Base-by-base conservation (phyloP, 1,140 invertebrate species). In the Drosophila repletoides region DNA sequence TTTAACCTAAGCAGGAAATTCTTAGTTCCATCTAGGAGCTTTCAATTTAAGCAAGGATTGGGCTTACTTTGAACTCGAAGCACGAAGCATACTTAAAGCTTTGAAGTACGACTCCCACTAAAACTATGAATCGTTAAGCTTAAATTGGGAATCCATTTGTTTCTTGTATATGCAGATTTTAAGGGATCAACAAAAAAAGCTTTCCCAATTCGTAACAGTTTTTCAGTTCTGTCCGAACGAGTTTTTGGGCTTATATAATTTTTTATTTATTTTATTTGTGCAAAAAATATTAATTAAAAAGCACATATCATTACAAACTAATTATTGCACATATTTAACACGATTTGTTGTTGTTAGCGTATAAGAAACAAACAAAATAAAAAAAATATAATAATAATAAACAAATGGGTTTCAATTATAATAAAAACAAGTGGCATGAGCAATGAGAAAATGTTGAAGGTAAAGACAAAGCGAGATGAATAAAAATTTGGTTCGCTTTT, bases 261-360 rank as follows among this genome's bases (percentile, higher is more conserved):
- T 51, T 59, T 68, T 7, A 34, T 43, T 55, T 79, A n/a, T 51
- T 77, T 77, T 73, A 69, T 74, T 79, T 33, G 55, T 79, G 71
- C 43, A 77, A 67, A 74, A 59, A 69, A 72, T 43, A 64, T 53
- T 51, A 33, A 49, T 49, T 70, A 36, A 59, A 53, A 79, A 77
- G 69, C 64, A 77, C 64, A 52, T 58, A 59, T 45, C 19, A 29
- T 61, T 68, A 69, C 29, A 64, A 51, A 48, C 70, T 72, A 72
- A 72, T 63, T 72, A 72, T 72, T 72, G 70, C 70, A 72, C 70
- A 69, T 72, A 48, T 63, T 72, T 72, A 72, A 72, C 56, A 72
- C 70, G 51, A 51, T 69, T 52, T 63, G 49, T 61, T 64, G 66
- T 65, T 69, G 29, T 64, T 52, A 26, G 55, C 31, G 24, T 31